phyloP scores from a whole-genome alignment of 64 coral and sea anemone species.

The Pachyseris speciosa region DNA sequence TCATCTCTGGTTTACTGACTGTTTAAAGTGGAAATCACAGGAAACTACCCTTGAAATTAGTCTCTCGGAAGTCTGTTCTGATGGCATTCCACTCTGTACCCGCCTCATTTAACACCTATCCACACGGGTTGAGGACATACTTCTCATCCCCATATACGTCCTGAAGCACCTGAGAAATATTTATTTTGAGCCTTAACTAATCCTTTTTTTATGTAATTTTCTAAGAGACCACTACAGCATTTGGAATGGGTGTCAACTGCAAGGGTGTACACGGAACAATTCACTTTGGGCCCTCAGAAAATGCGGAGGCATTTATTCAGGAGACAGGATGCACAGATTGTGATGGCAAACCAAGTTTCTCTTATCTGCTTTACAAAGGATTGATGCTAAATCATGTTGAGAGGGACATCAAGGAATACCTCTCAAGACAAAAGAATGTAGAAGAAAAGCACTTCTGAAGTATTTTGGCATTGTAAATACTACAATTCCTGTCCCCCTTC shows the following conservation, averaged over 20 bases:
- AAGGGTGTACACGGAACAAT: constrained; percentile 59
- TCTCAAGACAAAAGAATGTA: background rate
- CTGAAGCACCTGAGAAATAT: constrained; percentile 47
- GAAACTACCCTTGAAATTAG: constrained; percentile 21
- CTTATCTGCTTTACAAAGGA: constrained; percentile 46
- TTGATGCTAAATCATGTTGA: constrained; percentile 28
- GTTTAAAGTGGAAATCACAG: constrained; percentile 54
- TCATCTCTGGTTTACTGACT: constrained; percentile 26
- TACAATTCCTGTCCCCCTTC: background rate
- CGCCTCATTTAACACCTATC: constrained; percentile 45
- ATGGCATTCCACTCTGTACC: constrained; percentile 38
- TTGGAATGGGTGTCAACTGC: constrained; percentile 61
- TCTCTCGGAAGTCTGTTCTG: constrained; percentile 2
- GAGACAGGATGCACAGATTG: constrained; percentile 57
- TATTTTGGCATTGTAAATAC: background rate
- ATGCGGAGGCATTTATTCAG: constrained; percentile 49
- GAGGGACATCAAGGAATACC: constrained; percentile 61
- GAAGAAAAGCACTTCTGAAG: constrained; percentile 35
- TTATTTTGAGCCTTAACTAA: too few species aligned
- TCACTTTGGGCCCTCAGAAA: constrained; percentile 78
- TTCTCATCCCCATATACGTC: background rate
- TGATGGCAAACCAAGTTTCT: constrained; percentile 45
- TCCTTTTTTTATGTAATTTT: too few species aligned
- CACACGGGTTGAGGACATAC: constrained; percentile 45
- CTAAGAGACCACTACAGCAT: constrained; percentile 76